Evolutionary conservation across 2,888 invertebrate species (phyloP).

Genomic region (Drosophila pseudotakahashii): DNA sequence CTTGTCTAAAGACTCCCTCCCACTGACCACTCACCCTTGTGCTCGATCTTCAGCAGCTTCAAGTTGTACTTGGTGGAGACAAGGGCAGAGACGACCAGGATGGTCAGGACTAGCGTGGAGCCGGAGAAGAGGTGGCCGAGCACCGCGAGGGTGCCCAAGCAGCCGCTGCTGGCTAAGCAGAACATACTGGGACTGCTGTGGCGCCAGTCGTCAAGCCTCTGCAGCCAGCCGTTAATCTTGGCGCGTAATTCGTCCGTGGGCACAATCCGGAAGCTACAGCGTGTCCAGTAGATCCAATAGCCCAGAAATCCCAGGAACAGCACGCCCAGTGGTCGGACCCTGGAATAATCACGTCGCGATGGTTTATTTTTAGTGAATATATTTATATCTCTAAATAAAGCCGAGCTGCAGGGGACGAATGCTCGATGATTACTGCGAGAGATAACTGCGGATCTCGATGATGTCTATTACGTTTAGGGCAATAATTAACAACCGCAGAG

Average conservation of each 20-base stretch:
- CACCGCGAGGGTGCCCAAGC: conserved; percentile 74
- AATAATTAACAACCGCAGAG: conserved; percentile 35
- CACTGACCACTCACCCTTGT: conserved; percentile 65
- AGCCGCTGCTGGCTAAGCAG: conserved; percentile 66
- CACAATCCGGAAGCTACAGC: conserved; percentile 76
- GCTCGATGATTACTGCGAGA: conserved; percentile 45
- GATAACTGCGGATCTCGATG: conserved; percentile 8
- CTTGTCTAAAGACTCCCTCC: too few relatives aligned
- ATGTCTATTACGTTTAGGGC: conserved; percentile 40
- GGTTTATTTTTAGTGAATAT: background rate
- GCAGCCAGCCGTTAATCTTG: conserved; percentile 58
- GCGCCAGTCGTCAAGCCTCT: conserved; percentile 66
- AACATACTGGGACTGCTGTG: conserved; percentile 78
- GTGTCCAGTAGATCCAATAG: conserved; percentile 81
- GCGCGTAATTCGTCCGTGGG: conserved; percentile 76
- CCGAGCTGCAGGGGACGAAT: conserved; percentile 47
- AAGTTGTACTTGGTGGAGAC: conserved; percentile 82
- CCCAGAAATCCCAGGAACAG: conserved; percentile 76
- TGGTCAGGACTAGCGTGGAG: conserved; percentile 76
- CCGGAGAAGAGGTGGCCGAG: conserved; percentile 82
- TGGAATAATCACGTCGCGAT: conserved; percentile 50
- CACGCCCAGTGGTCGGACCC: conserved; percentile 82
- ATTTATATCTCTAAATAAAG: background rate
- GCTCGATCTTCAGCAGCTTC: conserved; percentile 78
- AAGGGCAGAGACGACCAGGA: conserved; percentile 76